Evolutionary conservation across 30 jellyfish, hydroid and myxozoan species (phyloP), one percentile per base, ranked within the genome.

Genomic region (Chrysaora quinquecirrha): DNA sequence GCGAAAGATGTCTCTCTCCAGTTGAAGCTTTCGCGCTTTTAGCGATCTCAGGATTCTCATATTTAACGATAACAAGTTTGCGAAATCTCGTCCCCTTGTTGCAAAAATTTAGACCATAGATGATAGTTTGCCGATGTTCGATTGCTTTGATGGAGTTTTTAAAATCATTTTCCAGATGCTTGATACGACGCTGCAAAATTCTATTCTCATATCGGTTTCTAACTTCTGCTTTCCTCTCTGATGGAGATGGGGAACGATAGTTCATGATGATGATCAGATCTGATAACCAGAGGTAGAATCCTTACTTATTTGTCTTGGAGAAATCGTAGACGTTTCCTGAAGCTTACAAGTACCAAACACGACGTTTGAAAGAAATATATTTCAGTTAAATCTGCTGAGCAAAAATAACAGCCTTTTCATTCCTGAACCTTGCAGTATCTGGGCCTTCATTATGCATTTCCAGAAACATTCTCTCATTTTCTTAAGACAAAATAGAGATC

Each of bases 181-280:
- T 66, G 0, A 66, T 27, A 3, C 54, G 49, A 1, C 30, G 23
- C 54, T 66, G 78, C 58, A 66, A 28, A 11, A 66, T 16, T 19
- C 54, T 66, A 21, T 24, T 12, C 30, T 66, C 78, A 30, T 29
- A 32, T 9, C 60, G 2, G 54, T 66, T 66, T 30, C 27, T 66
- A 56, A 66, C 78, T 30, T 24, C 58, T 16, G 78, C 78, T 10
- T 66, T n/a, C 27, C 60, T 66, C 30, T 29, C 78, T 1, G 78
- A 29, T 31, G 49, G 49, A 0, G 78, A 66, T 25, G 25, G 23
- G 60, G 58, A 9, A 9, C 58, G 68, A 52, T 4, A 52, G 19
- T 52, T 28, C 49, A 66, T 43, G 9, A 43, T 43, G 16, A 9
- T 9, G 58, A 16, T 16, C 12, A 16, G 12, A 43, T 16, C 16